These are phyloP conservation scores for Upupa epops DNA, from an alignment of 2,113 vertebrate species.

Conservation along the genomic window DNA sequence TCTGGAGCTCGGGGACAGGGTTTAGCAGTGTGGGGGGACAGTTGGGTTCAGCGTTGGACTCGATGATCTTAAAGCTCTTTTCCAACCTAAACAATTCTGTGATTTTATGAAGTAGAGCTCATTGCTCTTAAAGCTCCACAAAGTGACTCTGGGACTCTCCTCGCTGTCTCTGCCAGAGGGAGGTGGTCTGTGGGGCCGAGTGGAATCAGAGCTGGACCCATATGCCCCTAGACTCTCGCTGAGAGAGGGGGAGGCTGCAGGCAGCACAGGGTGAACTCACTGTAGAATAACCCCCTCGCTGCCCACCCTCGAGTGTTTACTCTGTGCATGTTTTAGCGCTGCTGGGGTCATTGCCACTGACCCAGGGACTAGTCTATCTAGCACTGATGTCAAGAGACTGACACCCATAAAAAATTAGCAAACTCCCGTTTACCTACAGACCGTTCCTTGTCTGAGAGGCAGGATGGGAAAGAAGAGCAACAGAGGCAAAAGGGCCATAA, in stretches of 20 bases:
- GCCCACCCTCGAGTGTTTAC: conserved; percentile 47
- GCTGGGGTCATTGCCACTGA: conserved; percentile 36
- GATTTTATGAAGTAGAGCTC: not conserved
- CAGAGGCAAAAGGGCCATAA: not conserved
- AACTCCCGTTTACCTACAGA: not conserved
- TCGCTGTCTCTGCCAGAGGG: not conserved
- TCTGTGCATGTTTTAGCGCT: conserved; percentile 31
- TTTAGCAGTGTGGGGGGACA: too few relatives aligned
- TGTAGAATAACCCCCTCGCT: not conserved
- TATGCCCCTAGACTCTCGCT: rapidly evolving
- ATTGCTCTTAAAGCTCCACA: not conserved
- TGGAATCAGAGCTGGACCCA: rapidly evolving
- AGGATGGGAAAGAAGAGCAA: not conserved
- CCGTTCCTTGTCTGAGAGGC: not conserved
- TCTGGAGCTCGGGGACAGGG: too few relatives aligned
- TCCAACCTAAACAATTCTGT: too few relatives aligned
- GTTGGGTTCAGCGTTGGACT: too few relatives aligned
- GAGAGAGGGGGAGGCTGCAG: not conserved
- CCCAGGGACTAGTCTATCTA: conserved; percentile 7
- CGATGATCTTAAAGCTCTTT: too few relatives aligned
- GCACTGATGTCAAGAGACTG: conserved; percentile 3
- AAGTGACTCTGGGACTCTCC: not conserved
- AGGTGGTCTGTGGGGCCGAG: not conserved
- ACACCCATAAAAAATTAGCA: conserved; percentile 19
- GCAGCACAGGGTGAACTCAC: not conserved